These are phyloP conservation scores for Sebastiscus tertius DNA, from an alignment of 2,797 vertebrate genomes.

Conservation along the genomic window DNA sequence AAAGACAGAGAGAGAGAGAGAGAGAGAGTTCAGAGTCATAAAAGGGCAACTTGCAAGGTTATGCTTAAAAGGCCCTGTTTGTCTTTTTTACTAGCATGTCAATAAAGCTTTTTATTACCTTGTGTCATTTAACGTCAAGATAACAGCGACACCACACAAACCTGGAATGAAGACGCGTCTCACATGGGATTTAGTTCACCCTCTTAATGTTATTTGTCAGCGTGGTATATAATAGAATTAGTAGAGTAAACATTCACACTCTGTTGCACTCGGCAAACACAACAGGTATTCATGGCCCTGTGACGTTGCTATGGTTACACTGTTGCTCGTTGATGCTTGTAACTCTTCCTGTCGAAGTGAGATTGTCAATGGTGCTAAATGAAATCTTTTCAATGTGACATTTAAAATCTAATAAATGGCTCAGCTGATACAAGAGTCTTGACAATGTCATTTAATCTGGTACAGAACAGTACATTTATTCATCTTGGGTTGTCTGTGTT, in stretches of 20 bases:
- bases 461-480: neutral
- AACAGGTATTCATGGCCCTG: neutral
- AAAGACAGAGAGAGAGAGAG: too few relatives aligned
- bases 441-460: neutral
- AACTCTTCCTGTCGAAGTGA: neutral
- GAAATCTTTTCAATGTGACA: neutral
- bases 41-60: slow-evolving; percentile 18
- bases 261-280: slow-evolving; percentile 30
- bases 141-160: slow-evolving; percentile 22
- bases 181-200: neutral
- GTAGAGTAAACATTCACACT: slow-evolving; percentile 35
- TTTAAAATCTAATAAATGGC: slow-evolving; percentile 2
- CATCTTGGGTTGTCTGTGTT: neutral
- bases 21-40: neutral
- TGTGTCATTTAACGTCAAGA: slow-evolving; percentile 10
- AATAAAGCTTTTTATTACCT: slow-evolving; percentile 33
- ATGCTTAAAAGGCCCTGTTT: slow-evolving; percentile 6
- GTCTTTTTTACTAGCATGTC: slow-evolving; percentile 35
- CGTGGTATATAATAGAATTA: slow-evolving; percentile 32
- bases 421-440: neutral
- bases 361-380: neutral
- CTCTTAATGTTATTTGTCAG: slow-evolving; percentile 20
- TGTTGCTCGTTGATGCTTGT: neutral
- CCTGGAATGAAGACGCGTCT: slow-evolving; percentile 3
- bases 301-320: slow-evolving; percentile 27